phyloP scores from a whole-genome alignment of 2,888 invertebrate genomes.

The Andricus curvator region DNA sequence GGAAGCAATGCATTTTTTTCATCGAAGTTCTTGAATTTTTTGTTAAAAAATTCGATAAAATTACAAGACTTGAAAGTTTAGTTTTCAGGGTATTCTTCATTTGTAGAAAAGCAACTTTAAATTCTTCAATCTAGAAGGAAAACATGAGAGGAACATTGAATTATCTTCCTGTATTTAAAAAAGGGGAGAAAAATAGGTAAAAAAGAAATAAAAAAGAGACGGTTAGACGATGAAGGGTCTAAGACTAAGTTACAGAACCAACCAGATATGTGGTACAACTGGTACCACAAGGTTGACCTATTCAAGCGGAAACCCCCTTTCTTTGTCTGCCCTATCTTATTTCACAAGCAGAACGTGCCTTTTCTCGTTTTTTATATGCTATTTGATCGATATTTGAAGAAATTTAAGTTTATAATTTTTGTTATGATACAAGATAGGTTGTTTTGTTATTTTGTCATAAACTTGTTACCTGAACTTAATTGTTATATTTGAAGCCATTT shows the following conservation, averaged over 20 bases:
- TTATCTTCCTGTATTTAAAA: not conserved
- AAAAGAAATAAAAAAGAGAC: not conserved
- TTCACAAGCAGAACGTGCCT: not conserved
- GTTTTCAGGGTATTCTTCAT: too few relatives aligned
- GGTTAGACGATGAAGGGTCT: not conserved
- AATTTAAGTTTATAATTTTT: not conserved
- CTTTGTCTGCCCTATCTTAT: not conserved
- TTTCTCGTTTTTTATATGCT: too few relatives aligned
- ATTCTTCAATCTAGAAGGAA: too few relatives aligned
- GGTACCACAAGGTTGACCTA: not conserved
- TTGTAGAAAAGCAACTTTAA: too few relatives aligned
- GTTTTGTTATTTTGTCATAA: too few relatives aligned
- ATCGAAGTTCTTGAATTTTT: too few relatives aligned
- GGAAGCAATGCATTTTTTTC: too few relatives aligned
- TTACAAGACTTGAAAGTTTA: too few relatives aligned
- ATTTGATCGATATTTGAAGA: not conserved
- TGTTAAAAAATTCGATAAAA: too few relatives aligned
- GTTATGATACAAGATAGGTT: too few relatives aligned
- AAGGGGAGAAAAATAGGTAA: not conserved
- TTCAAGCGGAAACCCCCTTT: not conserved
- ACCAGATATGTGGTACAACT: not conserved
- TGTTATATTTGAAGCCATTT: too few relatives aligned
- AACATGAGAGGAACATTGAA: not conserved
- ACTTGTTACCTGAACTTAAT: too few relatives aligned
- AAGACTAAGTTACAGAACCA: not conserved